Base-by-base conservation (phyloP, 1,140 invertebrate genomes). In the Sarcophaga peregrina region DNA sequence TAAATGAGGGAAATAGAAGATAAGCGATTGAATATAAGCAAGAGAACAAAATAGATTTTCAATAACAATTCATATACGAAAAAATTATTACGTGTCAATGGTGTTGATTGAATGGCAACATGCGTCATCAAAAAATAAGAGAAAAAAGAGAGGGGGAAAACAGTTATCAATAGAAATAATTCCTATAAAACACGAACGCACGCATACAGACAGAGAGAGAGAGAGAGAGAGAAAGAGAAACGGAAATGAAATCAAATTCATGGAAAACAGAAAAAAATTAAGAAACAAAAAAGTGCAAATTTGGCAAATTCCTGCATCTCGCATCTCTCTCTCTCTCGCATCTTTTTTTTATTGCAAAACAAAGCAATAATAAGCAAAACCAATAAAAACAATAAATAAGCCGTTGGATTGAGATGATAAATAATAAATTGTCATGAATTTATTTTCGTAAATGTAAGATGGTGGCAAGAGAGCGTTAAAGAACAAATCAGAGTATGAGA, bases 211-310 rank as follows among this genome's bases (percentile, higher is more conserved):
- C 7, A 58, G n/a, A 8, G n/a, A 1, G 6, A 6, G 7, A 58
- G 25, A 37, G 25, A 37, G 25, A 37, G n/a, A 58, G 7, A 13
- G 13, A n/a, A 0, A 3, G n/a, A 58, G 6, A 5, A 58, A 58
- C 10, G 54, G 13, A 58, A 58, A 58, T 15, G 7, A 1, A 68
- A 68, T 68, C 5, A 68, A 68, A 68, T 20, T 37, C 25, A 37
- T 37, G 25, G 25, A 8, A 68, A 68, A 68, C 20, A 68, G 20
- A 68, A 20, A 20, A n/a, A 10, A n/a, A n/a, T n/a, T n/a, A n/a
- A n/a, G n/a, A n/a, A n/a, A n/a, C n/a, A n/a, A 68, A 68, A 68
- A 68, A 58, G 62, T 68, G 62, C 17, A 20, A 68, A 68, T 20
- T 68, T n/a, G 17, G 62, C 62, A 68, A 68, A 68, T 68, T 9